Base-by-base conservation (phyloP, 2,888 invertebrate genomes). In the Linnaemya vulpina region DNA sequence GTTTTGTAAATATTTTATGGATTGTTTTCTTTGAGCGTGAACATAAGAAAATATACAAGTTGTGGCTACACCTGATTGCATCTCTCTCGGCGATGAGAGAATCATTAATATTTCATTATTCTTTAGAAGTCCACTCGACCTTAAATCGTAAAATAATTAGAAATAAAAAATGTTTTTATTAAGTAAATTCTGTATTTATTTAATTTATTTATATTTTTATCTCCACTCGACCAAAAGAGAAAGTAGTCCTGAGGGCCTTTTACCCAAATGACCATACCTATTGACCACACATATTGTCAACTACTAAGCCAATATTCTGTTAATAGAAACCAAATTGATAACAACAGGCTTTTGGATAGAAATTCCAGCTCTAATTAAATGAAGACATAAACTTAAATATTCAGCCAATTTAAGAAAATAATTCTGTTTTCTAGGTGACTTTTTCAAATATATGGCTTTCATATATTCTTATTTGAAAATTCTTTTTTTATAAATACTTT, bases 121-220 rank as follows among this genome's bases (percentile, higher is more conserved):
- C 51, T 78, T 25, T 40, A 25, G 30, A 70, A 78, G 62, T 70
- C 62, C 20, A 70, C 8, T 62, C 43, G 43, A 65, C 30, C 35
- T 20, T 51, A 60, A 51, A 49, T 51, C 62, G 51, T 62, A 17
- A 17, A 68, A 62, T 70, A 20, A 60, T 77, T 22, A 17, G 9
- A 68, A 25, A 60, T 77, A 53, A 77, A 49, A 15, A 25, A 20
- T 60, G 7, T 46, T 46, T 30, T 30, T 30, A 43, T n/a, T 46
- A 11, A 55, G 40, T 15, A 43, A 35, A 13, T 60, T 17, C 17
- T 9, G 10, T 60, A n/a, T 11, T 25, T 40, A n/a, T 22, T 53
- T 63, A 13, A 8, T 11, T 49, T 49, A 10, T 51, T 9, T 51
- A 9, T 51, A 15, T 51, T 9, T 9, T 9, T 20, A 20, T 65